Evolutionary conservation across 2,888 invertebrate species (phyloP).

Genomic region (Hoplodrina blanda): DNA sequence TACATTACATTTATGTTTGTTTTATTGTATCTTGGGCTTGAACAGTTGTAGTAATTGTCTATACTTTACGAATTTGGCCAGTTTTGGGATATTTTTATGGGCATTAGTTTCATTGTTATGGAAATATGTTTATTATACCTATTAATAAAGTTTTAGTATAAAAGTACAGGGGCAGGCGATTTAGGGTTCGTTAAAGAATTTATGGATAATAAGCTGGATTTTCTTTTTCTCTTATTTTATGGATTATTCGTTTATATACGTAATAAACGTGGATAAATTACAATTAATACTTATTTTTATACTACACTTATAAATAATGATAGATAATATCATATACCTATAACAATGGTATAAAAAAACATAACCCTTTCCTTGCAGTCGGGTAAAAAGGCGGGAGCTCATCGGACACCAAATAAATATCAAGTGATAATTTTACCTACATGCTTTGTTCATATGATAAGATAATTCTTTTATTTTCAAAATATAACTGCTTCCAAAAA

Average conservation of each 20-base stretch:
- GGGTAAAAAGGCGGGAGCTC: neutral
- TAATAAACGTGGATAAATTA: too few species aligned
- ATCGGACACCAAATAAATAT: too few species aligned
- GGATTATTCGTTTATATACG: too few species aligned
- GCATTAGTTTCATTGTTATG: neutral
- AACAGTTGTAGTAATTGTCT: constrained; percentile 52
- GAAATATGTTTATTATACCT: neutral
- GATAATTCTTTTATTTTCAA: neutral
- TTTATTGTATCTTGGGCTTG: constrained; percentile 46
- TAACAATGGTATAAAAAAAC: neutral
- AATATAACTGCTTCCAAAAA: constrained; percentile 6
- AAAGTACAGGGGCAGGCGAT: too few species aligned
- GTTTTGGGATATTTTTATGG: neutral
- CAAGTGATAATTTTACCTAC: too few species aligned
- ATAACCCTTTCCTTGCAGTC: too few species aligned
- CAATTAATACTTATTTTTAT: neutral
- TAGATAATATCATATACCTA: too few species aligned
- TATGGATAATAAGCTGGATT: too few species aligned
- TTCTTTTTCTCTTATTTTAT: too few species aligned
- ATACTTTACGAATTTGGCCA: constrained; percentile 30
- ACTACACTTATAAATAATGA: too few species aligned
- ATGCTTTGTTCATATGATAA: neutral
- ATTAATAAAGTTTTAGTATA: neutral
- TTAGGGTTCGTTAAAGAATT: too few species aligned
- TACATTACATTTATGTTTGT: constrained; percentile 53